A percentile compares a stretch with the other conserved stretches of the same genome.
These are phyloP conservation scores for Pterocles orientalis DNA, from an alignment of 2,113 vertebrate genomes.

Conservation along the genomic window DNA sequence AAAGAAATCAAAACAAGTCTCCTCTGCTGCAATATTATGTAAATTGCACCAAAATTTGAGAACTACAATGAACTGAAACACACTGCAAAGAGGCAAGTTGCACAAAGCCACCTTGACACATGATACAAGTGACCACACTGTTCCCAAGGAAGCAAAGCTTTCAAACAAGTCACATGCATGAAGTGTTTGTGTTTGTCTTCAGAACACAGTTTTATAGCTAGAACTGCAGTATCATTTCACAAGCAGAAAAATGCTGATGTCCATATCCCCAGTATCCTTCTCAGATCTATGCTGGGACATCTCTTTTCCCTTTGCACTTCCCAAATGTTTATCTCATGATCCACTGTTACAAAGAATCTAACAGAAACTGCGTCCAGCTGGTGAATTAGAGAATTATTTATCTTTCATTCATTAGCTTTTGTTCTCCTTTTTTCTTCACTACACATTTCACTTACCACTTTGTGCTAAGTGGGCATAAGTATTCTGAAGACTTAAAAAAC, in stretches of 20 bases:
- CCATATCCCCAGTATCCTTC: conserved; percentile 29
- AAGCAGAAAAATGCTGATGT: conserved; percentile 9
- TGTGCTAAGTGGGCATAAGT: neutral
- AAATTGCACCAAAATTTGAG: conserved; percentile 40
- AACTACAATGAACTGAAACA: conserved; percentile 19
- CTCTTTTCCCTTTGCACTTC: neutral
- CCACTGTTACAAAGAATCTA: neutral
- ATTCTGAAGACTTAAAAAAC: neutral
- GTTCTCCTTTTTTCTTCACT: neutral
- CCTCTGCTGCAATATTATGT: conserved; percentile 33
- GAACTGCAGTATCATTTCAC: conserved; percentile 8
- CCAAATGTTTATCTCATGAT: neutral
- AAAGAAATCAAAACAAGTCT: conserved; percentile 59
- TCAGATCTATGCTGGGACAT: neutral
- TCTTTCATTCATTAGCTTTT: neutral
- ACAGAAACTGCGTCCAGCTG: neutral
- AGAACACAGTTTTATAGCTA: neutral
- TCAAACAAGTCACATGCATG: conserved; percentile 63
- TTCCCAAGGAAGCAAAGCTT: conserved; percentile 69
- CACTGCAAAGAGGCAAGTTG: conserved; percentile 54
- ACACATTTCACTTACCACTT: neutral
- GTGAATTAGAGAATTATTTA: neutral
- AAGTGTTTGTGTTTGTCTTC: neutral
- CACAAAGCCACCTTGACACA: conserved; percentile 31
- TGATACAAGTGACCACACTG: conserved; percentile 16